These are phyloP conservation scores for Arnoldichthys spilopterus DNA, from an alignment of 2,797 vertebrate species.

Conservation along the genomic window DNA sequence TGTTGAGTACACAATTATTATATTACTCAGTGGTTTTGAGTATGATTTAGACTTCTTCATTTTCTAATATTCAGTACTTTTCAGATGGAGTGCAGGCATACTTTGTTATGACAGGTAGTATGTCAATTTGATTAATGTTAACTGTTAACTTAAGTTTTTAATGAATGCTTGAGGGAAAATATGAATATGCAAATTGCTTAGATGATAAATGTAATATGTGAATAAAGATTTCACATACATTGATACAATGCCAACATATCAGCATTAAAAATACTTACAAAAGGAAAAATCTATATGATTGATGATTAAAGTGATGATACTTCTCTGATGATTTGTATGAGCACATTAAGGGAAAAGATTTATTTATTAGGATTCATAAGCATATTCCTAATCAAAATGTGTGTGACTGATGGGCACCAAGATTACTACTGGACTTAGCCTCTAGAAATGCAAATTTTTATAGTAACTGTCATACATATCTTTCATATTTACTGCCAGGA, in stretches of 20 bases:
- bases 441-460: not conserved
- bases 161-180: constrained; percentile 46
- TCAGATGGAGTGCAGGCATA: constrained; percentile 8
- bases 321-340: constrained; percentile 3
- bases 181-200: constrained; percentile 52
- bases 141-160: constrained; percentile 41
- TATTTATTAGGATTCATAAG: not conserved
- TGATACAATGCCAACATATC: not conserved
- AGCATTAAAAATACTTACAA: not conserved
- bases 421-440: not conserved
- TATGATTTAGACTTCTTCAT: constrained; percentile 2
- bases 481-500: constrained; percentile 6
- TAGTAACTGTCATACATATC: constrained; percentile 10
- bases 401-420: not conserved
- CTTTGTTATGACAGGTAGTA: constrained; percentile 38
- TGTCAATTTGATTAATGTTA: constrained; percentile 52
- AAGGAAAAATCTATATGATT: constrained; percentile 1
- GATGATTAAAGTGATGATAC: not conserved
- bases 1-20: not conserved
- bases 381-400: constrained; percentile 3
- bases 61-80: constrained; percentile 21
- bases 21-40: constrained; percentile 9
- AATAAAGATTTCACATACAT: constrained; percentile 24
- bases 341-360: not conserved
- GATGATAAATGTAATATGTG: constrained; percentile 28